A percentile compares a stretch with the other conserved stretches of the same genome.
Evolutionary conservation across 2,888 invertebrate species (phyloP).

Genomic region (Laothoe populi): DNA sequence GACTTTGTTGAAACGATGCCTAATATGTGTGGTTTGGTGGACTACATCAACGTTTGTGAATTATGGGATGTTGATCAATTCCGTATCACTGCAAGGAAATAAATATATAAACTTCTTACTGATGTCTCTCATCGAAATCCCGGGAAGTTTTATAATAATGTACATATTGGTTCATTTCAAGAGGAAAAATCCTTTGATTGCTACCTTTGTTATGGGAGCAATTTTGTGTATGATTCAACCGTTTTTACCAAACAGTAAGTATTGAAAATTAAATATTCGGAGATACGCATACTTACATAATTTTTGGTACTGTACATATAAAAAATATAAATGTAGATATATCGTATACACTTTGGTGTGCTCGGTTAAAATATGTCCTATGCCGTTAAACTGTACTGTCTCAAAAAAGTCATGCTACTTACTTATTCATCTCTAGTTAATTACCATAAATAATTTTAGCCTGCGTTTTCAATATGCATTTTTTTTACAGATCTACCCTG

Average conservation of each 20-base stretch:
- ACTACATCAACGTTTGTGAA: slow-evolving; percentile 90
- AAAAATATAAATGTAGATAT: no score
- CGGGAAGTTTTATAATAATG: slow-evolving; percentile 82
- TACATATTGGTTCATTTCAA: slow-evolving; percentile 82
- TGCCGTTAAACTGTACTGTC: no score
- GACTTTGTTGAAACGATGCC: slow-evolving; percentile 60
- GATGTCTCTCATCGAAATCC: slow-evolving; percentile 83
- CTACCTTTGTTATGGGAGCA: slow-evolving; percentile 83
- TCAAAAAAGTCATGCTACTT: no score
- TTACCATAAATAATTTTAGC: no score
- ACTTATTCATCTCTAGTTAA: no score
- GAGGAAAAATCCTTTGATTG: slow-evolving; percentile 82
- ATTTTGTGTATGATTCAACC: slow-evolving; percentile 85
- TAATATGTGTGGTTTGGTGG: slow-evolving; percentile 74
- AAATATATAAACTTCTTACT: slow-evolving; percentile 90
- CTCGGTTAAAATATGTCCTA: no score
- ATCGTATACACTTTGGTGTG: no score
- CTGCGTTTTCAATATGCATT: slow-evolving; percentile 50
- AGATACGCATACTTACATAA: background rate
- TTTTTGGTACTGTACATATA: no score
- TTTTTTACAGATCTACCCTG: slow-evolving; percentile 60
- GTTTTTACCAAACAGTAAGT: slow-evolving; percentile 83
- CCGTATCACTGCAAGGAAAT: slow-evolving; percentile 89
- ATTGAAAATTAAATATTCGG: background rate
- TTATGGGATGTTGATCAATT: slow-evolving; percentile 90